Evolutionary conservation across 1,140 invertebrate genomes (phyloP).

Genomic region (Holotrichia oblita): DNA sequence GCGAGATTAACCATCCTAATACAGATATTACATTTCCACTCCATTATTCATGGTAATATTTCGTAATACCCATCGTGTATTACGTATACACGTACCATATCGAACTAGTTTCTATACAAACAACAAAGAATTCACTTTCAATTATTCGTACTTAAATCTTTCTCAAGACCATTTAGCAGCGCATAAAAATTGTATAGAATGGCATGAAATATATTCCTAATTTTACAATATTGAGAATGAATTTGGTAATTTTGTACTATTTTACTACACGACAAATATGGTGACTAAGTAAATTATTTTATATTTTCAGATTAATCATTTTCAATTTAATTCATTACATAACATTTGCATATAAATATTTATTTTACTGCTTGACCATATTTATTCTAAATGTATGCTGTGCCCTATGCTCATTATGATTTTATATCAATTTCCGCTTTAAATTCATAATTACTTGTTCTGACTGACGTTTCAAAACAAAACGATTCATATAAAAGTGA

Average conservation of each 20-base stretch:
- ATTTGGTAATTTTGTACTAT: not conserved
- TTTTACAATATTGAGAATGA: not conserved
- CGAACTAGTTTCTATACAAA: not conserved
- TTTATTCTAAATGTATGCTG: not conserved
- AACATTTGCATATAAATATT: not conserved
- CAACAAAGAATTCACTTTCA: not conserved
- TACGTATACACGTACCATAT: not conserved
- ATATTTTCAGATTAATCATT: not conserved
- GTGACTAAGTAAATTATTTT: not conserved
- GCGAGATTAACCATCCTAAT: not conserved
- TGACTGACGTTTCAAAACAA: not conserved
- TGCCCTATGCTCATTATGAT: not conserved
- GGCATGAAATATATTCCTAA: not conserved
- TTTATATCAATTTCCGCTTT: not conserved
- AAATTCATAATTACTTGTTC: not conserved
- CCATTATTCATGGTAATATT: not conserved
- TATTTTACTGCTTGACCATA: not conserved
- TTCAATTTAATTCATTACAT: not conserved
- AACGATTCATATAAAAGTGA: not conserved
- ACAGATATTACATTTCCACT: not conserved
- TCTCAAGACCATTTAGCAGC: not conserved
- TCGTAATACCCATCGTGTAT: not conserved
- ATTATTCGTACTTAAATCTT: not conserved
- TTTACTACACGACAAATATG: not conserved
- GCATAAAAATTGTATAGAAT: not conserved